Evolutionary conservation across 1,140 invertebrate species (phyloP), one percentile per base, ranked within the genome.

Genomic region (Psilanteris sp.): DNA sequence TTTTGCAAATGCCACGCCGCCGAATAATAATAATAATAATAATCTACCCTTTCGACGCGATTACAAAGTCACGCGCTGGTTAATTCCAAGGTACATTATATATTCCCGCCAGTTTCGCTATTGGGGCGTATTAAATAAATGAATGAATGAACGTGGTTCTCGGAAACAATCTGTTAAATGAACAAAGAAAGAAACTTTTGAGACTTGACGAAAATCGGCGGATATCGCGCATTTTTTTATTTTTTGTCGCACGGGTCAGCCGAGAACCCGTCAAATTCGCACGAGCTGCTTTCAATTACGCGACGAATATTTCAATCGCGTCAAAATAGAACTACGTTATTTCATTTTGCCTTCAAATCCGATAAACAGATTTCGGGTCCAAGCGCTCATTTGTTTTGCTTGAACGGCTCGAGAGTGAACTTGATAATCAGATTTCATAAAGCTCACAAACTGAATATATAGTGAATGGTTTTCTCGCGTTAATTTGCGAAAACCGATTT

Each of bases 351-450:
- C 13, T 52, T 34, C 16, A 37, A 54, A 54, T 37, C 48, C 48
- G 48, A 54, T 54, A 54, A 54, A 54, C 48, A 54, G 32, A 37
- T 54, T 54, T 32, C 27, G 44, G 26, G 9, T 3, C 11, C 34
- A 15, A 9, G 18, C n/a, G 41, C 29, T 29, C 14, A 26, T 46
- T 18, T 43, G 10, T 43, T 26, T 43, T 11, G 22, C 39, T 15
- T 3, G 11, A 9, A 16, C 16, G 18, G 27, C 29, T 13, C 10
- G n/a, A 24, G 14, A n/a, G n/a, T n/a, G 7, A 36, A 24, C n/a
- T 15, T 26, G 0, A 7, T 41, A 55, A 55, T 31, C 52, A 41
- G 52, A 41, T 55, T 55, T 41, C 16, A 43, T 55, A 37, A 52
- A 52, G 14, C 20, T 31, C 9, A 9, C 31, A 32, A 32, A 36